Base-by-base conservation (phyloP, 2,113 vertebrate species). In the Jacana jacana region DNA sequence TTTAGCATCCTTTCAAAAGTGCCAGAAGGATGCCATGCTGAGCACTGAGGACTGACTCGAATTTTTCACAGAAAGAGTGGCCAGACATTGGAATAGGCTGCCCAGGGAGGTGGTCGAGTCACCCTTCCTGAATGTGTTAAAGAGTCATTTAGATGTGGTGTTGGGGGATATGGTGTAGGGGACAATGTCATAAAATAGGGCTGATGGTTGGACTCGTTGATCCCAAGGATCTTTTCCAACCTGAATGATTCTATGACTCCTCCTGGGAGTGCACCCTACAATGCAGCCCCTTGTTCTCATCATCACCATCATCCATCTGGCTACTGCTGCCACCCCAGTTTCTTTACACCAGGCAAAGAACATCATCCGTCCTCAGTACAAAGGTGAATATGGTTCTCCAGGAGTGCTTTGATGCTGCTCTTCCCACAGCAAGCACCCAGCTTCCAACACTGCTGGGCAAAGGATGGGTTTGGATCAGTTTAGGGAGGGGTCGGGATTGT, bases 241-340 rank as follows among this genome's bases (percentile, higher is more conserved):
- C n/a, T n/a, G n/a, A n/a, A n/a, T n/a, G n/a, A n/a, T n/a, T n/a
- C n/a, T n/a, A n/a, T n/a, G n/a, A n/a, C 35, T 51, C 58, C 64
- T 87, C 40, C 68, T 22, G 35, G 48, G 58, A 91, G 1, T 39
- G 16, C 22, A 33, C 42, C 33, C 65, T 30, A 16, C 39, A 23
- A 0, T 0, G 4, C 58, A 80, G 57, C 39, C 54, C 54, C 55
- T 85, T 3, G 1, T 35, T 54, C 55, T 85, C 6, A 1, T 13
- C 16, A 20, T 37, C 37, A 5, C 63, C 66, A 58, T 77, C 81
- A 68, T 58, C 28, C 80, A 44, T 35, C 11, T 6, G 42, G 23
- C 63, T 65, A 44, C 79, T 35, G 81, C 30, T 65, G 66, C 14
- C 0, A 2, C 52, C 33, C 0, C 0, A 4, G 10, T n/a, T 78